Percentiles rank a stretch among this genome's conserved stretches.
Conservation (phyloP, 92 coral and sea anemone genomes). For the Bergia puertoricense region DNA sequence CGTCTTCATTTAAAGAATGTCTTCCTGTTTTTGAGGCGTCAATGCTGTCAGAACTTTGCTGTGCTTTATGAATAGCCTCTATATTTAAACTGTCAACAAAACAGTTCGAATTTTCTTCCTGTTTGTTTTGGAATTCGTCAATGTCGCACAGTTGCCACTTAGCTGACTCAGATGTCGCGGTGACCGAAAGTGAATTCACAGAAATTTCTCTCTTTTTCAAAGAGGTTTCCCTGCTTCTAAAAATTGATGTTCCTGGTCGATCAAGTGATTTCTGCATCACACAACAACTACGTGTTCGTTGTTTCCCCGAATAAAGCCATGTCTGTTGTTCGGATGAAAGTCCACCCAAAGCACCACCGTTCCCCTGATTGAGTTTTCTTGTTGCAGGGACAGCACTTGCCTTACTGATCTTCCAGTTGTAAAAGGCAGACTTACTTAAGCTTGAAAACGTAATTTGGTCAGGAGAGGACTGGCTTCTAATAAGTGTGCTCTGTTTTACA, state of each 20-base stretch:
- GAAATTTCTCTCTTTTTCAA: conserved; percentile 18
- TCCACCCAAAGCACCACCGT: not conserved
- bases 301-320: not conserved
- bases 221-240: not conserved
- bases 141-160: conserved; percentile 36
- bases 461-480: conserved; percentile 21
- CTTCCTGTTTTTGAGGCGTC: conserved; percentile 10
- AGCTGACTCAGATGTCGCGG: not conserved
- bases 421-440: not conserved
- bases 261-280: not conserved
- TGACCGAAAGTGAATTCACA: not conserved
- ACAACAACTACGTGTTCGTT: not conserved
- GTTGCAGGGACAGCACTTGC: not conserved
- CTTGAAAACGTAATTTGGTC: not conserved
- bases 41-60: not conserved
- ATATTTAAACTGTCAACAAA: not conserved
- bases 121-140: conserved; percentile 26
- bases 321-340: not conserved
- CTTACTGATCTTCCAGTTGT: not conserved
- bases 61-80: conserved; percentile 8
- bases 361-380: not conserved
- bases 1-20: conserved; percentile 2
- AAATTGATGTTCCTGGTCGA: conserved; percentile 26
- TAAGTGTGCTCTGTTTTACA: not conserved
- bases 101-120: not conserved